phyloP scores from a whole-genome alignment of 1,140 invertebrate genomes.

The Tetramorium simillimum region DNA sequence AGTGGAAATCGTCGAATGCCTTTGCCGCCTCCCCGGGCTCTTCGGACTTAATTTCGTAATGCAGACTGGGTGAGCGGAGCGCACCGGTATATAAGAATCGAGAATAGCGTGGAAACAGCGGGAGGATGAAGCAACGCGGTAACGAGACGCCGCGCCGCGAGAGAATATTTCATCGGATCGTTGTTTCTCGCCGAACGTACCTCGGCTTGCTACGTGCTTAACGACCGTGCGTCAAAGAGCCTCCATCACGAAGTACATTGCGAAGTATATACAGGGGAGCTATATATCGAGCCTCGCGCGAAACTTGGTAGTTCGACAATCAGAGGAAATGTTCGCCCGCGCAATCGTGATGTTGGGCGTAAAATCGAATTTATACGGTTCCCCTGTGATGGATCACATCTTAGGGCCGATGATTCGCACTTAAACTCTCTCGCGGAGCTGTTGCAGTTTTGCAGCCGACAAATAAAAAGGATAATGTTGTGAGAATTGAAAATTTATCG shows the following conservation, averaged over 20 bases:
- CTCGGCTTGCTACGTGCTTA: constrained; percentile 32
- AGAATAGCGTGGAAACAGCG: constrained; percentile 38
- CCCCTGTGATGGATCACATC: background rate
- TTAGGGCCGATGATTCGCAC: background rate
- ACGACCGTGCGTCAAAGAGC: constrained; percentile 45
- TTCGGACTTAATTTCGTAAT: constrained; percentile 73
- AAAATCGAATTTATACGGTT: constrained; percentile 6
- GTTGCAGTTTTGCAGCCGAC: background rate
- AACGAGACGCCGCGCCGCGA: constrained; percentile 35
- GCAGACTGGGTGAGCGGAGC: constrained; percentile 52
- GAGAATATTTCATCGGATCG: constrained; percentile 54
- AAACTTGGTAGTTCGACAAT: constrained; percentile 32
- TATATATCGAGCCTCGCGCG: background rate
- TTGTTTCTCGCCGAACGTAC: constrained; percentile 26
- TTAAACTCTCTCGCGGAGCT: background rate
- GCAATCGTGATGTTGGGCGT: background rate
- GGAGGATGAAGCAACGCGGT: constrained; percentile 21
- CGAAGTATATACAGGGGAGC: background rate
- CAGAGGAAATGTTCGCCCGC: background rate
- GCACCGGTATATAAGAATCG: constrained; percentile 41
- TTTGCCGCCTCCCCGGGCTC: constrained; percentile 25
- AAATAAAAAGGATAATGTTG: background rate
- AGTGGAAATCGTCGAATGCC: constrained; percentile 57
- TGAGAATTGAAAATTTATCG: constrained; percentile 13
- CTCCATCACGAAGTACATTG: constrained; percentile 15